These are phyloP conservation scores for Rutpela maculata DNA, from an alignment of 2,888 invertebrate species.

Conservation along the genomic window DNA sequence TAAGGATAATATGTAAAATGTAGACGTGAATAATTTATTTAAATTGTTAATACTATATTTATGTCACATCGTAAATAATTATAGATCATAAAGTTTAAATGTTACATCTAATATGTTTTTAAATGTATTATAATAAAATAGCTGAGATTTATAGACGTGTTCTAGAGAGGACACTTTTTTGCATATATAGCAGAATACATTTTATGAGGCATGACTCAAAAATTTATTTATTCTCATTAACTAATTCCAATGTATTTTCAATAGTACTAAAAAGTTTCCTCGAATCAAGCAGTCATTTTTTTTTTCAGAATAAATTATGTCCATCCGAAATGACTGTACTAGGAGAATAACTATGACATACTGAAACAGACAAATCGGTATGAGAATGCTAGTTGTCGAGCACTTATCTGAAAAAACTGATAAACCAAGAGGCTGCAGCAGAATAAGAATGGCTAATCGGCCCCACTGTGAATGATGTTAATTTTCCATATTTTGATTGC, in stretches of 20 bases:
- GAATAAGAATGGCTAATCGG: no score
- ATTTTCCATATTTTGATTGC: no score
- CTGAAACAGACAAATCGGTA: no score
- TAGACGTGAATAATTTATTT: slow-evolving; percentile 36
- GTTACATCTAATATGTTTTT: slow-evolving; percentile 39
- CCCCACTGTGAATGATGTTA: no score
- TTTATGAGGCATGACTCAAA: neutral
- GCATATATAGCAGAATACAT: slow-evolving; percentile 11
- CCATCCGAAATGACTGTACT: no score
- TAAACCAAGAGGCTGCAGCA: no score
- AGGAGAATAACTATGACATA: no score
- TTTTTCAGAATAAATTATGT: no score
- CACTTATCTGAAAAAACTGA: no score
- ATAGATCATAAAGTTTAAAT: slow-evolving; percentile 41
- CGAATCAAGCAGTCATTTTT: no score
- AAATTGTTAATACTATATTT: slow-evolving; percentile 39
- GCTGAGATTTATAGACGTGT: slow-evolving; percentile 35
- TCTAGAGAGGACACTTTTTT: slow-evolving; percentile 30
- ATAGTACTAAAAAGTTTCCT: no score
- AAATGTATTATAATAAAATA: slow-evolving; percentile 30
- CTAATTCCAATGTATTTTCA: neutral
- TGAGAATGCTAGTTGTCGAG: no score
- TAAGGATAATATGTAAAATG: slow-evolving; percentile 29
- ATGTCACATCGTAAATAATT: slow-evolving; percentile 43
- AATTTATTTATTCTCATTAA: neutral